Percentiles rank a stretch among this genome's conserved stretches.
phyloP scores from a whole-genome alignment of 2,113 vertebrate species.

The Poicephalus gulielmi region DNA sequence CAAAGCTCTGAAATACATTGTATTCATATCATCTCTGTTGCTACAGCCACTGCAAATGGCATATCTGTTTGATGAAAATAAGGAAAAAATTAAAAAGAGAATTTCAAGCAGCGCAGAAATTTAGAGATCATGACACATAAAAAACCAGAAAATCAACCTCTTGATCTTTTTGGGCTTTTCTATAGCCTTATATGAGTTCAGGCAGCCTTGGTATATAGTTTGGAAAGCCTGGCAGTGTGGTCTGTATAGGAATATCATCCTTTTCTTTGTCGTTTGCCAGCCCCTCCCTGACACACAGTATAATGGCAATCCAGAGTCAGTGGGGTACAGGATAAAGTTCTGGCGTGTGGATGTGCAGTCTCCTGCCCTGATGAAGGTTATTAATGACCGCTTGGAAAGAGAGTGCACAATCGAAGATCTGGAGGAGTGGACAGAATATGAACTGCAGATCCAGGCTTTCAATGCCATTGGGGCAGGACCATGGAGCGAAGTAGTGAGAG shows the following conservation, averaged over 20 bases:
- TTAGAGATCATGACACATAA: neutral
- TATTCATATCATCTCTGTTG: slow-evolving; percentile 3
- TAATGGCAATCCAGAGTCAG: slow-evolving; percentile 88
- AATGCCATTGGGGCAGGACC: slow-evolving; percentile 92
- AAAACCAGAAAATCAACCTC: neutral
- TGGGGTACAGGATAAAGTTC: slow-evolving; percentile 86
- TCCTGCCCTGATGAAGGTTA: slow-evolving; percentile 54
- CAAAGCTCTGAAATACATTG: slow-evolving; percentile 31
- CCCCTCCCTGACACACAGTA: slow-evolving; percentile 86
- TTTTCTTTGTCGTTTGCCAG: slow-evolving; percentile 44
- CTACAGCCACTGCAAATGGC: slow-evolving; percentile 2
- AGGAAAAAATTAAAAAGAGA: neutral
- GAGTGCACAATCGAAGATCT: slow-evolving; percentile 85
- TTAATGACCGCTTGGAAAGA: slow-evolving; percentile 74
- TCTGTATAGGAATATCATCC: neutral
- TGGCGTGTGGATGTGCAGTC: slow-evolving; percentile 75
- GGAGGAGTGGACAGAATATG: slow-evolving; percentile 89
- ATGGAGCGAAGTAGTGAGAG: slow-evolving; percentile 83
- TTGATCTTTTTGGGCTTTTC: neutral
- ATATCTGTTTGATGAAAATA: neutral
- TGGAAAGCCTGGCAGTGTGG: neutral
- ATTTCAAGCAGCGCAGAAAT: neutral
- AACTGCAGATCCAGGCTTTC: slow-evolving; percentile 90
- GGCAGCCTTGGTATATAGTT: neutral
- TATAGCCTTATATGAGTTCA: rapidly evolving